Conservation (phyloP, 2,888 invertebrate genomes). For the Eupithecia inturbata region DNA sequence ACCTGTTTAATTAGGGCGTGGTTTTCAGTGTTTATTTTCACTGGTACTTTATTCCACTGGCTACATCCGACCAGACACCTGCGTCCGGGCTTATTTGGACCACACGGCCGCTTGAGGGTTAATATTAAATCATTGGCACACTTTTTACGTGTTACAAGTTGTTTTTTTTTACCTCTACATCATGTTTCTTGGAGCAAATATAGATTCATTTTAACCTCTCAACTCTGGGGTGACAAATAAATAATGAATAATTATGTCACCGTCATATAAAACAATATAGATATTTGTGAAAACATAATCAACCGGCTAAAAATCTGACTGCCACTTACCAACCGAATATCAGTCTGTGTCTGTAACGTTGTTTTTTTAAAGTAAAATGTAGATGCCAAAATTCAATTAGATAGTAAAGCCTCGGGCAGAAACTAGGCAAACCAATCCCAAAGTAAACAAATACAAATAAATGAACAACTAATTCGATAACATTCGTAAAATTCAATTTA, state of each 20-base stretch:
- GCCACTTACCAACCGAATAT: too few relatives aligned
- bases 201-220: neutral
- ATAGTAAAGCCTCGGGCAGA: neutral
- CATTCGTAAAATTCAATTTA: conserved; percentile 65
- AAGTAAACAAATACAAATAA: conserved; percentile 62
- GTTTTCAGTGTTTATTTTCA: conserved; percentile 65
- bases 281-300: neutral
- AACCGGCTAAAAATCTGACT: neutral
- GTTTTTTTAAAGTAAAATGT: too few relatives aligned
- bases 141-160: conserved; percentile 28
- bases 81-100: conserved; percentile 77
- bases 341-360: neutral
- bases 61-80: conserved; percentile 73
- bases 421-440: conserved; percentile 23
- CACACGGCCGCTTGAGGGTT: conserved; percentile 42
- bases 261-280: neutral
- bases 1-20: conserved; percentile 44
- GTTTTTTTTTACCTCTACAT: neutral
- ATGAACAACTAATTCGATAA: conserved; percentile 52
- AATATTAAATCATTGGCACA: conserved; percentile 27
- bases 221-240: too few relatives aligned
- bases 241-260: neutral
- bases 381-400: neutral
- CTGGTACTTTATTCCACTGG: conserved; percentile 55
- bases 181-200: neutral